Evolutionary conservation across 2,888 invertebrate genomes (phyloP), one percentile per base, ranked within the genome.

Genomic region (Apodemia mormo): DNA sequence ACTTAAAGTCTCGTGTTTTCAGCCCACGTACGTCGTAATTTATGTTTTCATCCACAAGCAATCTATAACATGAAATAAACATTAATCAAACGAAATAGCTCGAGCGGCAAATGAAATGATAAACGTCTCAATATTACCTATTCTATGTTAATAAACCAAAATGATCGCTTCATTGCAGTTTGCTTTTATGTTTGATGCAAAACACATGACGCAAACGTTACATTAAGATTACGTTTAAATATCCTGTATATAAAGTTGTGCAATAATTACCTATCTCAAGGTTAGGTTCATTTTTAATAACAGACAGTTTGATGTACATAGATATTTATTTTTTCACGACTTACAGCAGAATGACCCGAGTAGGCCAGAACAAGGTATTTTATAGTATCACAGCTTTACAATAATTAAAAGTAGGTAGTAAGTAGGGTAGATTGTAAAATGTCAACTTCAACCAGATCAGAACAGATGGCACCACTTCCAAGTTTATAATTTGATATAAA

Each of bases 61-160:
- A 49, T 2, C 49, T 49, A 49, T 49, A n/a, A 49, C 80, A 79
- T 76, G 79, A 81, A 81, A 83, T 82, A 80, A 75, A 74, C 75
- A 77, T 70, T 71, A 69, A 70, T 69, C 67, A 71, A 80, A 76
- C 77, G 77, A 73, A 77, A 74, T 79, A 76, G 73, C 76, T 79
- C 79, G 84, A 83, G 84, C 85, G 84, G 85, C 81, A 87, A 87
- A 87, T 85, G 81, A 78, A 77, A 81, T 82, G 80, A 80, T 83
- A 82, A 82, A 82, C 49, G 49, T 49, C 49, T 49, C 49, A 49
- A 49, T 49, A 14, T 49, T n/a, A 40, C 40, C 40, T 40, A 49
- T 49, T 49, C 49, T n/a, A 49, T 49, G 49, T 6, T 49, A 49
- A 49, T 49, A 49, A 14, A 5, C 49, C 12, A 2, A 49, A 49